Evolutionary conservation across 2,797 vertebrate species (phyloP).

Genomic region (Hippocampus kuda): DNA sequence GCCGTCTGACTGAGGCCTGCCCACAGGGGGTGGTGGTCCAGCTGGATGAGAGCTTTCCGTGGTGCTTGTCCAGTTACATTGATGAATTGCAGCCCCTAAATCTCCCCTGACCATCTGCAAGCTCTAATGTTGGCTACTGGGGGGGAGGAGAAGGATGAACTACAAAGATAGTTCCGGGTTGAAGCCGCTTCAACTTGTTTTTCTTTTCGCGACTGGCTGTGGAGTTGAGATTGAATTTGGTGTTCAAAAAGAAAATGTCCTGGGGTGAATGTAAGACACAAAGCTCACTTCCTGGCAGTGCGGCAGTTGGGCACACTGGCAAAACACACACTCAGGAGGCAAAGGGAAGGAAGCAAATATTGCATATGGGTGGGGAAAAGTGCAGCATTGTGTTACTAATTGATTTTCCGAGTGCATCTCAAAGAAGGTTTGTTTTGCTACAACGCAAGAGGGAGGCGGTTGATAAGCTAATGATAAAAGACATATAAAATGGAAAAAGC

Average conservation of each 20-base stretch:
- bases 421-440: conserved; percentile 45
- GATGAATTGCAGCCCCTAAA: conserved; percentile 64
- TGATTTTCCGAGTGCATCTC: conserved; percentile 63
- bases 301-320: conserved; percentile 38
- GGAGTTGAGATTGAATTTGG: conserved; percentile 57
- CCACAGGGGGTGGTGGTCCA: conserved; percentile 31
- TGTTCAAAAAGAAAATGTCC: conserved; percentile 57
- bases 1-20: conserved; percentile 32
- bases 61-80: conserved; percentile 52
- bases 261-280: conserved; percentile 51
- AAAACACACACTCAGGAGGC: conserved; percentile 38
- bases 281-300: conserved; percentile 49
- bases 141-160: conserved; percentile 60
- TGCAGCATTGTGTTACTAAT: conserved; percentile 55
- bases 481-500: conserved; percentile 52
- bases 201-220: conserved; percentile 53
- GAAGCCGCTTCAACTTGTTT: conserved; percentile 47
- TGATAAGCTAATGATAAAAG: conserved; percentile 52
- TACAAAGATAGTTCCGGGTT: conserved; percentile 51
- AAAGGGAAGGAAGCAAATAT: conserved; percentile 30
- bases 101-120: conserved; percentile 64
- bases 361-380: conserved; percentile 40
- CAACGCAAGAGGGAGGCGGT: conserved; percentile 39
- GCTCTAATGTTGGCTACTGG: conserved; percentile 63
- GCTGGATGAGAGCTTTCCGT: conserved; percentile 50